Conservation (phyloP, 2,797 vertebrate genomes). For the Ciconia nigra region DNA sequence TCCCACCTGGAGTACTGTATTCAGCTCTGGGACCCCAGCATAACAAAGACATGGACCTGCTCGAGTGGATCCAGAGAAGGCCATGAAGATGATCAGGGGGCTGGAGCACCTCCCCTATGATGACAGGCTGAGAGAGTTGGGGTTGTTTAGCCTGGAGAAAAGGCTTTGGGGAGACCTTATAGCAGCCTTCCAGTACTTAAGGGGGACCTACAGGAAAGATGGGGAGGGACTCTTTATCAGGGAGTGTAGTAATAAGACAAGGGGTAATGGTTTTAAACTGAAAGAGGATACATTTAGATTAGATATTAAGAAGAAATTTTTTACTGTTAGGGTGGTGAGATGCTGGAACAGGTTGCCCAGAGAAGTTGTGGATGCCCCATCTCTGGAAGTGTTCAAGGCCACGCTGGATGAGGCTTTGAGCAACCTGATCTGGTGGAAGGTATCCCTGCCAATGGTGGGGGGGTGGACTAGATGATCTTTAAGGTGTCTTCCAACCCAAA, state of each 20-base stretch:
- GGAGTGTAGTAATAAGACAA: not conserved
- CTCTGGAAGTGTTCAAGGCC: not conserved
- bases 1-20: not conserved
- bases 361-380: not conserved
- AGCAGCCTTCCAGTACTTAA: not conserved
- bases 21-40: not conserved
- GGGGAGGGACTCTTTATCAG: too few species aligned
- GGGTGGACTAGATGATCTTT: not conserved
- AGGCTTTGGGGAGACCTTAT: not conserved
- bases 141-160: not conserved
- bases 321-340: not conserved
- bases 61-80: not conserved
- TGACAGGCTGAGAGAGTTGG: not conserved
- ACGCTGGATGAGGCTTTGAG: too few species aligned
- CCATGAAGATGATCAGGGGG: not conserved
- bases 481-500: not conserved
- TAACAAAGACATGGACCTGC: not conserved
- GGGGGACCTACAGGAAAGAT: not conserved
- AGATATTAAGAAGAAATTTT: not conserved
- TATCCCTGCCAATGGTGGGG: not conserved
- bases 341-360: not conserved
- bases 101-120: not conserved
- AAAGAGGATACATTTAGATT: not conserved
- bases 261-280: not conserved
- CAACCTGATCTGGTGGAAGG: not conserved